Base-by-base conservation (phyloP, 2,113 vertebrate species). In the Clinocottus analis region DNA sequence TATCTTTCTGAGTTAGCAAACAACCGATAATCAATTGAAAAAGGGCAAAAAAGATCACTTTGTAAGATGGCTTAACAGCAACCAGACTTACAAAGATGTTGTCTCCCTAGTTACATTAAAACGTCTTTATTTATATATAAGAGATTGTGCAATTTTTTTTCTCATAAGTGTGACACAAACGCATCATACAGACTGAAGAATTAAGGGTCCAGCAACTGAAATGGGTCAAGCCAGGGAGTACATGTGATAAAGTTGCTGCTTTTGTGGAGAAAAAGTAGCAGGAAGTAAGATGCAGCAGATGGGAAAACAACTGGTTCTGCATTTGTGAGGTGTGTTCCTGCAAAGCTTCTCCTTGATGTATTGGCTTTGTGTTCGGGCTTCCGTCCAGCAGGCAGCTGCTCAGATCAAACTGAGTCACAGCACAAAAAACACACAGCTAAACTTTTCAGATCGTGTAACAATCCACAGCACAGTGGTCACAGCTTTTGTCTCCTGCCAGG, bases 1-100 rank as follows among this genome's bases (percentile, higher is more conserved):
- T 83, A 73, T 84, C 72, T 76, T 39, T 80, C 59, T 79, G 75
- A 84, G 73, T 83, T 79, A 82, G 84, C 75, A 85, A 85, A 84
- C 81, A 80, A 67, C 66, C 65, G 65, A 87, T 80, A 76, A 85
- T 86, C 72, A 84, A 56, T 59, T 60, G 56, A 83, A 85, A 69
- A 43, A 31, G 49, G 11, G 64, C 66, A 79, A 66, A 83, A 86
- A 79, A 83, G 71, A 71, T 56, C 55, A 64, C 31, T 84, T 72
- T 71, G 75, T 74, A 29, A 67, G 5, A 60, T 47, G 59, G 64
- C 49, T 84, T 49, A 68, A 16, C 27, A 59, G 72, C 45, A 55
- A n/a, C 66, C 49, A 37, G 13, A 33, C 31, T 19, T 17, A 55
- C 66, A 37, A 35, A 69, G 31, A 69, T 8, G 47, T 69, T 55